Evolutionary conservation across 2,797 vertebrate species (phyloP).

Genomic region (Chaetophractus vellerosus): DNA sequence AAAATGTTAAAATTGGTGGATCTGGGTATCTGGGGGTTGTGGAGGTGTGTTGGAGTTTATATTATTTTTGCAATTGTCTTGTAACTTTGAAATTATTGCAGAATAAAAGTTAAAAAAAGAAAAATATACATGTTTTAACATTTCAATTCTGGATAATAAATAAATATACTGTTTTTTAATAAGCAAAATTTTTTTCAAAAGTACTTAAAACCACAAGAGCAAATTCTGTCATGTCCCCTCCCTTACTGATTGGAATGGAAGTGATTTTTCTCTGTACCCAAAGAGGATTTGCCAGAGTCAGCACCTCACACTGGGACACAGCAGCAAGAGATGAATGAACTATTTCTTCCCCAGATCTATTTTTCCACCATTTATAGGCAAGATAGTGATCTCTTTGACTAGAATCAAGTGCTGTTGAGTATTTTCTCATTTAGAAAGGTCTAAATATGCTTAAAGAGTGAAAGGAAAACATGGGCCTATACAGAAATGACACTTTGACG

Average conservation of each 20-base stretch:
- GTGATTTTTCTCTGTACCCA: not conserved
- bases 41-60: too few species aligned
- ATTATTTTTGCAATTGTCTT: too few species aligned
- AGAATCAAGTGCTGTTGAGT: not conserved
- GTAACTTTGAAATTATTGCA: too few species aligned
- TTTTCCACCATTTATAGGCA: not conserved
- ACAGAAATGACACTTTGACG: not conserved
- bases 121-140: not conserved
- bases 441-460: too few species aligned
- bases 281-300: too few species aligned
- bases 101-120: too few species aligned
- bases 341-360: not conserved
- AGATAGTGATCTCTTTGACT: not conserved
- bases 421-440: not conserved
- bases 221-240: not conserved
- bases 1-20: too few species aligned
- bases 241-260: not conserved
- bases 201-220: constrained; percentile 20
- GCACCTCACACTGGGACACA: not conserved
- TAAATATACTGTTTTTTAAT: constrained; percentile 32
- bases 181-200: not conserved
- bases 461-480: not conserved
- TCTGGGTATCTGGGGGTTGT: too few species aligned
- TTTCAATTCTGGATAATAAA: constrained; percentile 57
- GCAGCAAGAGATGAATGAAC: not conserved